Conservation (phyloP, 2,888 invertebrate genomes). For the Xylocampa areola region DNA sequence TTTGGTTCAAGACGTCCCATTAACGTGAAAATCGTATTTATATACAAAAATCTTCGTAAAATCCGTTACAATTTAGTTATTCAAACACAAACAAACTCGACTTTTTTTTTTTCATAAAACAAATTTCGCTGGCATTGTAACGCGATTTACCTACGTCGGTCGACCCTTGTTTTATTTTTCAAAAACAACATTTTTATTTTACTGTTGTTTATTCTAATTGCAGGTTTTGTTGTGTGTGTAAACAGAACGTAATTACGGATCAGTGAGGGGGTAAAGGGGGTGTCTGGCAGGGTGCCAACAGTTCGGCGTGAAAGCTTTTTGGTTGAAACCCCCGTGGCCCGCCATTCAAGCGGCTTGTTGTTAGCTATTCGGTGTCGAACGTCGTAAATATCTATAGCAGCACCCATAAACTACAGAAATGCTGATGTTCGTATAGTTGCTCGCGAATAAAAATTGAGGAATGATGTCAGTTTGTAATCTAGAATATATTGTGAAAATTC, state of each 20-base stretch:
- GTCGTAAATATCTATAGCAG: constrained; percentile 19
- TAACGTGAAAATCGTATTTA: constrained; percentile 38
- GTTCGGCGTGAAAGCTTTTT: constrained; percentile 45
- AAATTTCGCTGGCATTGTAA: constrained; percentile 42
- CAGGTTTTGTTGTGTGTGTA: constrained; percentile 61
- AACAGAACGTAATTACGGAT: constrained; percentile 64
- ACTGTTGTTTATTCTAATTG: constrained; percentile 66
- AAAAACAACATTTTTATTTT: constrained; percentile 56
- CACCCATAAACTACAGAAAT: constrained; percentile 12
- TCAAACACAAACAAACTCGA: constrained; percentile 31
- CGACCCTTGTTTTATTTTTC: constrained; percentile 46
- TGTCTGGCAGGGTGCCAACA: constrained; percentile 47
- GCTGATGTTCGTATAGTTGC: constrained; percentile 10
- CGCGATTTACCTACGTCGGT: constrained; percentile 46
- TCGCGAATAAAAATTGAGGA: constrained; percentile 10
- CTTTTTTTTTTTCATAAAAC: constrained; percentile 43
- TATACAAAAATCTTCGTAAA: constrained; percentile 29
- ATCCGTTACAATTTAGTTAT: constrained; percentile 38
- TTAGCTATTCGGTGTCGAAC: constrained; percentile 25
- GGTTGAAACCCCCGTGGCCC: constrained; percentile 18
- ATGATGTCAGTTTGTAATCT: neutral
- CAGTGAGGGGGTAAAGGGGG: constrained; percentile 34
- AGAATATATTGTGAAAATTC: neutral
- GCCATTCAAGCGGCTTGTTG: constrained; percentile 25
- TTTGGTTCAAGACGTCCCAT: constrained; percentile 19